Percentiles rank a stretch among this genome's conserved stretches.
Conservation (phyloP, 2,888 invertebrate genomes). For the Synergus laeviventris region DNA sequence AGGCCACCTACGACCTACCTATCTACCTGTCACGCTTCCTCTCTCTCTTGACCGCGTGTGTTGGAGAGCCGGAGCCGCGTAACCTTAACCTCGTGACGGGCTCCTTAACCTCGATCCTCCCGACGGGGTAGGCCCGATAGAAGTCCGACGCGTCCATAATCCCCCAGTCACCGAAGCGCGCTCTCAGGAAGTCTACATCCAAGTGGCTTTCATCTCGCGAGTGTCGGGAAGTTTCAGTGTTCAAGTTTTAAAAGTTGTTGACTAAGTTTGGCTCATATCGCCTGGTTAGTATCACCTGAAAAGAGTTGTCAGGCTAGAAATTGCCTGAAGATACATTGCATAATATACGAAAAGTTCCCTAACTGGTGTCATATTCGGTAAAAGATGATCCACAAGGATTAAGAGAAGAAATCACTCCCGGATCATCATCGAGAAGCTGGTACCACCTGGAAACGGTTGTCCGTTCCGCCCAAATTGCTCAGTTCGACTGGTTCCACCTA, state of each 20-base stretch:
- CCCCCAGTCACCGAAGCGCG: background rate
- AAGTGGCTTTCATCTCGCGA: background rate
- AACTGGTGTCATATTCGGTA: background rate
- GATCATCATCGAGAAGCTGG: background rate
- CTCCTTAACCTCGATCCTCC: constrained; percentile 35
- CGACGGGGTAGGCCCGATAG: background rate
- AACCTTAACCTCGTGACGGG: constrained; percentile 38
- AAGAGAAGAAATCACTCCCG: too few relatives aligned
- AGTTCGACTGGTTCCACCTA: background rate
- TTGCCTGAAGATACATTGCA: too few relatives aligned
- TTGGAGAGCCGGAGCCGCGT: constrained; percentile 35
- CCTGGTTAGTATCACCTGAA: background rate
- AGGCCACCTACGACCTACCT: constrained; percentile 46
- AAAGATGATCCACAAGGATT: too few relatives aligned
- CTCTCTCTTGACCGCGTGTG: constrained; percentile 38
- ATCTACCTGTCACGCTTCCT: constrained; percentile 38
- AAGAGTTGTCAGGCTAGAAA: background rate
- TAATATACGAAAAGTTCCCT: background rate
- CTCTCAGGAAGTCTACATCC: background rate
- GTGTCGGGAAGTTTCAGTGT: background rate
- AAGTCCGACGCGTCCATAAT: background rate
- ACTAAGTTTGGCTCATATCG: constrained; percentile 6
- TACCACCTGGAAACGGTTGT: background rate
- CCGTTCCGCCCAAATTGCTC: background rate
- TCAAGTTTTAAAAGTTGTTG: background rate